These are phyloP conservation scores for Pterostichus niger DNA, from an alignment of 2,888 invertebrate species.

Conservation along the genomic window DNA sequence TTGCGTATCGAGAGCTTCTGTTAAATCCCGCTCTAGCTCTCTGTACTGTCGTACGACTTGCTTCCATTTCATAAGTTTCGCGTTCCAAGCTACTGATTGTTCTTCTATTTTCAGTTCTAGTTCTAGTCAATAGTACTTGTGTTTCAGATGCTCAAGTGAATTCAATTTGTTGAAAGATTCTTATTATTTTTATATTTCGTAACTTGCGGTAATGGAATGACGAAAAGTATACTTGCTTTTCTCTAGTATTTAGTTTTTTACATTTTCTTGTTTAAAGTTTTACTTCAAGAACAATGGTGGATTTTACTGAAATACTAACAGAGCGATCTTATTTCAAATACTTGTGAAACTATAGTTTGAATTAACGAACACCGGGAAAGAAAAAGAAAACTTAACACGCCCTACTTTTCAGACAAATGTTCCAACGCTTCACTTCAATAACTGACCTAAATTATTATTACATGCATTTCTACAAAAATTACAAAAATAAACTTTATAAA, in stretches of 20 bases:
- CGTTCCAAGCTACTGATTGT: slow-evolving; percentile 28
- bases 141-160: slow-evolving; percentile 55
- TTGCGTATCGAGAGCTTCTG: slow-evolving; percentile 9
- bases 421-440: background rate
- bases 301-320: slow-evolving; percentile 24
- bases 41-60: background rate
- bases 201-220: slow-evolving; percentile 58
- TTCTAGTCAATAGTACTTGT: slow-evolving; percentile 56
- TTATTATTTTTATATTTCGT: slow-evolving; percentile 59
- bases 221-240: slow-evolving; percentile 39
- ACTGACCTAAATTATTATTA: background rate
- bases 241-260: slow-evolving; percentile 42
- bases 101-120: slow-evolving; percentile 50
- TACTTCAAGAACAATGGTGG: slow-evolving; percentile 36
- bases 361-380: background rate
- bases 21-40: slow-evolving; percentile 3
- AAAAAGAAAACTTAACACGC: background rate
- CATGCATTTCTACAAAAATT: too few relatives aligned
- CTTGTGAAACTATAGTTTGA: slow-evolving; percentile 5
- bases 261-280: slow-evolving; percentile 35
- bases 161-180: slow-evolving; percentile 62
- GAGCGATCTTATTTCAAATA: slow-evolving; percentile 21
- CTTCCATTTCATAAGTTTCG: slow-evolving; percentile 62
- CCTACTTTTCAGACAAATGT: slow-evolving; percentile 4
- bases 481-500: too few relatives aligned